These are phyloP conservation scores for Mionectes olivaceus DNA, from an alignment of 2,797 vertebrate genomes.

Conservation along the genomic window DNA sequence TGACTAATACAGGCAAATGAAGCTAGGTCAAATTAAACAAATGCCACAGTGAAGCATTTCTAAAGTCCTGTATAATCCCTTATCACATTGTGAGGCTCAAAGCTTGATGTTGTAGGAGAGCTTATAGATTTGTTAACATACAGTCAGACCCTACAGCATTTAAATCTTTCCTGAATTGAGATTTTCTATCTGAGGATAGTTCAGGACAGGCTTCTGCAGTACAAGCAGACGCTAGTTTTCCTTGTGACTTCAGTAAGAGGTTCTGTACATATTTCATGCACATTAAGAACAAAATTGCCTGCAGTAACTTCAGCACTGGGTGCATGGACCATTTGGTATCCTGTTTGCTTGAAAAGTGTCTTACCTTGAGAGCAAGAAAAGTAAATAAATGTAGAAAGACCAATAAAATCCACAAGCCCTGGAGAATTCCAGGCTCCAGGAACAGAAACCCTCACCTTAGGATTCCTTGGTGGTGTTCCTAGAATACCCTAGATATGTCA, in stretches of 20 bases:
- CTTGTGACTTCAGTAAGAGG: slow-evolving; percentile 1
- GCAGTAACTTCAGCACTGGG: not conserved
- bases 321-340: slow-evolving; percentile 7
- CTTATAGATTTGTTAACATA: not conserved
- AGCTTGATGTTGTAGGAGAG: not conserved
- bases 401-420: slow-evolving; percentile 3
- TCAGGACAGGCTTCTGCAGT: not conserved
- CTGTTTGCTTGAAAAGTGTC: slow-evolving; percentile 13
- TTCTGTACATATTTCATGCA: not conserved
- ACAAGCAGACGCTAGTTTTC: not conserved
- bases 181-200: not conserved
- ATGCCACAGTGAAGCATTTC: not conserved
- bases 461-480: slow-evolving; percentile 2
- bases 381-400: slow-evolving; percentile 7
- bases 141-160: not conserved
- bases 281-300: slow-evolving; percentile 21
- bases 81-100: not conserved
- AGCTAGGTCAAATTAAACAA: slow-evolving; percentile 20
- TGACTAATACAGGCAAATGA: slow-evolving; percentile 14
- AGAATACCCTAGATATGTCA: not conserved
- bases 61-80: not conserved
- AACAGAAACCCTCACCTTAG: not conserved
- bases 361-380: slow-evolving; percentile 20
- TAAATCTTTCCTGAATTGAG: not conserved
- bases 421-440: not conserved